phyloP scores from a whole-genome alignment of 2,797 vertebrate species.

The Gouania willdenowi region DNA sequence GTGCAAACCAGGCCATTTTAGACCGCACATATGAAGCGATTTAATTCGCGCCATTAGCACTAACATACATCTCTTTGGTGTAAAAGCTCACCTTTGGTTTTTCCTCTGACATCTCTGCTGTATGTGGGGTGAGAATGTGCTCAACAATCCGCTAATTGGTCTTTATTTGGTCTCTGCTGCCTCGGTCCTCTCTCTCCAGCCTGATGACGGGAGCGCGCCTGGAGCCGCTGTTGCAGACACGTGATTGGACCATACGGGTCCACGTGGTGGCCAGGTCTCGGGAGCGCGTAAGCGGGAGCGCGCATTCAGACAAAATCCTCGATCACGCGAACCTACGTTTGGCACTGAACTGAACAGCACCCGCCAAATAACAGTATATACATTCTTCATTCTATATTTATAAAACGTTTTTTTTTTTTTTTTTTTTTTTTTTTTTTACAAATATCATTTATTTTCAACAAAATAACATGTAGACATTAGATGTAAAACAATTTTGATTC shows the following conservation, averaged over 20 bases:
- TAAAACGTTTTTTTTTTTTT: too few relatives aligned
- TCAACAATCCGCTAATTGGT: constrained; percentile 15
- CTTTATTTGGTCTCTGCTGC: constrained; percentile 54
- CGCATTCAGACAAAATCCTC: constrained; percentile 50
- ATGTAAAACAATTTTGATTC: too few relatives aligned
- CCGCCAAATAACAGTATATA: too few relatives aligned
- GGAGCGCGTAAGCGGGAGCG: constrained; percentile 65
- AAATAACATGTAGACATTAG: too few relatives aligned
- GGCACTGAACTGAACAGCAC: too few relatives aligned
- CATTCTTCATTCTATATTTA: too few relatives aligned
- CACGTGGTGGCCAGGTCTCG: constrained; percentile 69
- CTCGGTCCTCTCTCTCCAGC: constrained; percentile 69
- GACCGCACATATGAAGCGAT: constrained; percentile 57
- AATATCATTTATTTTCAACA: too few relatives aligned
- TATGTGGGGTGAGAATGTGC: constrained; percentile 38
- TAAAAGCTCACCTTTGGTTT: constrained; percentile 94
- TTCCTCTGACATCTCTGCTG: constrained; percentile 84
- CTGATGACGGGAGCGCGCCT: constrained; percentile 78
- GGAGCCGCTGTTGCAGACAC: constrained; percentile 57
- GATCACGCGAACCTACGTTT: constrained; percentile 49
- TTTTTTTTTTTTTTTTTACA: too few relatives aligned
- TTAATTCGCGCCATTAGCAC: background rate
- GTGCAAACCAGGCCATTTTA: constrained; percentile 76
- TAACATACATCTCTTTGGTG: background rate
- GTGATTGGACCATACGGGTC: constrained; percentile 60